Base-by-base conservation (phyloP, 2,797 vertebrate genomes). In the Agapornis canus region DNA sequence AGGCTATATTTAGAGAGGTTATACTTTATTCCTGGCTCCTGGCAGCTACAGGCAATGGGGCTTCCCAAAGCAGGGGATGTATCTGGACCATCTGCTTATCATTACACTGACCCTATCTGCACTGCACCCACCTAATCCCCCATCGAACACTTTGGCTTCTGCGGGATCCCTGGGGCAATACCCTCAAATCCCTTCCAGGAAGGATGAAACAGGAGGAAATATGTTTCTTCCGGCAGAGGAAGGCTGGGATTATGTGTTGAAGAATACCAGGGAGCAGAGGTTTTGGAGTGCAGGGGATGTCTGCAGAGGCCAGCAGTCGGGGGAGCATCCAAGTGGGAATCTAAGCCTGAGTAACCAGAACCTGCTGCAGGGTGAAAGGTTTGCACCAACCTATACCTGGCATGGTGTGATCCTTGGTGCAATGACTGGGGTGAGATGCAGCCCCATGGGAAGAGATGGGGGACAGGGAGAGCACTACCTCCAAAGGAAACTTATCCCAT, bases 1-100 rank as follows among this genome's bases (percentile, higher is more conserved):
- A 42, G 42, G 57, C n/a, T 96, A 92, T 94, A 91, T 81, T 94
- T 94, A 86, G 82, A 85, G 69, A 10, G 11, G 69, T 88, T 65
- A 7, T 12, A 71, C 31, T 37, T 82, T 57, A 57, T 35, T 69
- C 84, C 77, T 1, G 7, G 56, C 79, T 93, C 16, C 75, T 73
- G 84, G 86, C 84, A 94, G 84, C 51, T 52, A 4, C 1, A 16
- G 77, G 49, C 47, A 11, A 10, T 59, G 73, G 85, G 90, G 81
- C 66, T 91, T 54, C 90, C 92, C 65, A 54, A 56, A 26, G 76
- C 76, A 75, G 51, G 51, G 66, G 43, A n/a, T 0, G 1, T 49
- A 89, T 83, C 87, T 1, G 1, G 65, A 43, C 65, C 80, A 81
- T 72, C 61, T 94, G 85, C 26, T 79, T 78, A 13, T 16, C 19